Base-by-base conservation (phyloP, 2,113 vertebrate species). In the Bungarus multicinctus region DNA sequence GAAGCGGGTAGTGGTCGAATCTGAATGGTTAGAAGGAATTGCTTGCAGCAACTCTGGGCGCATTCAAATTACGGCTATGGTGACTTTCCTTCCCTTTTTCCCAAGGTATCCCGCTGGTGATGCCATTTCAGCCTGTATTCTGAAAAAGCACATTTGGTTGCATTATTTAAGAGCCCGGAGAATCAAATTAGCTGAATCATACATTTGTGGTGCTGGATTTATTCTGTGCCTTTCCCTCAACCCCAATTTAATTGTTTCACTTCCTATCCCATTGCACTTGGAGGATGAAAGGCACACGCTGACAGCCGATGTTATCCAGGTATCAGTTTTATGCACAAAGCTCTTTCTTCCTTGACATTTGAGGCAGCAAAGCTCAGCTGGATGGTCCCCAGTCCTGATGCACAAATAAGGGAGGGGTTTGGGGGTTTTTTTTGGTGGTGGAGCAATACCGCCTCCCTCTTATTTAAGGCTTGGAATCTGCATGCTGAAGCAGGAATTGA, bases 161-260 rank as follows among this genome's bases (percentile, higher is more conserved):
- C 89, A 45, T 58, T 91, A 27, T 0, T 92, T 81, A 34, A 57
- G 54, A 87, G 64, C 20, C 25, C 34, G 12, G 34, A 74, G 39
- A 74, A 91, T 16, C 0, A 39, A 39, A 4, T 85, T 94, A 95
- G 94, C 95, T 95, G 94, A 95, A 90, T 93, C 85, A 90, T 53
- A 91, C 52, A 10, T 91, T 95, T 45, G 85, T 88, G 6, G 39
- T 91, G 92, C 93, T 34, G n/a, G 8, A 91, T 18, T 93, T 92
- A 93, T 95, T 95, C 85, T 90, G 57, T 58, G 2, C 25, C 50
- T 16, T n/a, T 54, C 52, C 16, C 60, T 4, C 50, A 43, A 0
- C 0, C 0, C 91, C 1, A 60, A 53, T 90, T 89, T 89, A 90
- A 90, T 85, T 54, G 58, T 14, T 95, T 90, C 0, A 0, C 30